Conservation (phyloP, 2,113 vertebrate species). For the Noturus placidus region DNA sequence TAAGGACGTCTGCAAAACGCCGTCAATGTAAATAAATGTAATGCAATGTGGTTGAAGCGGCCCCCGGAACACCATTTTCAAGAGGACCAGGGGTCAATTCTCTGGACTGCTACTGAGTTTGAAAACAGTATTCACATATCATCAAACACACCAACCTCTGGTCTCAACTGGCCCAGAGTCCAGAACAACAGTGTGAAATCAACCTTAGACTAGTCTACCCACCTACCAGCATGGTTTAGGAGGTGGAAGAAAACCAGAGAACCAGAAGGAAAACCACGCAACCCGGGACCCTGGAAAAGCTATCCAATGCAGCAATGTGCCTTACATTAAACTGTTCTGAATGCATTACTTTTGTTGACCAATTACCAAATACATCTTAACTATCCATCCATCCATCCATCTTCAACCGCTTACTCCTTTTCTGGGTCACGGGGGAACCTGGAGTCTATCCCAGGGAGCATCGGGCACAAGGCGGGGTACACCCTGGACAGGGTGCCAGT, state of each 20-base stretch:
- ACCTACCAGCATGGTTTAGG: not conserved
- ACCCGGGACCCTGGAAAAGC: not conserved
- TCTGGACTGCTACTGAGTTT: not conserved
- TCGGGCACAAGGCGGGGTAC: too few species aligned
- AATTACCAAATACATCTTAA: too few species aligned
- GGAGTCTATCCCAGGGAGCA: too few species aligned
- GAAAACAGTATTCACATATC: not conserved
- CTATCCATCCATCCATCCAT: too few species aligned
- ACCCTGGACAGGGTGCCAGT: too few species aligned
- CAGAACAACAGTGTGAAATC: not conserved
- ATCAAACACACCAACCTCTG: not conserved
- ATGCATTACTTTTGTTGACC: too few species aligned
- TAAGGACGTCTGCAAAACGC: too few species aligned
- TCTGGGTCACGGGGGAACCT: too few species aligned
- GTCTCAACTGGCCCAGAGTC: not conserved
- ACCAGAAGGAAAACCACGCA: not conserved
- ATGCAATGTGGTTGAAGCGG: not conserved
- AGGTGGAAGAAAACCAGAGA: not conserved
- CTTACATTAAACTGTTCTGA: not conserved
- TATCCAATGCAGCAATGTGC: not conserved
- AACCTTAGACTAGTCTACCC: too few species aligned
- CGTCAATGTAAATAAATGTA: too few species aligned
- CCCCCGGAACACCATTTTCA: not conserved
- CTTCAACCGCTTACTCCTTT: too few species aligned
- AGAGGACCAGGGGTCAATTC: not conserved